Base-by-base conservation (phyloP, 2,113 vertebrate genomes). In the Oryzias woworae region DNA sequence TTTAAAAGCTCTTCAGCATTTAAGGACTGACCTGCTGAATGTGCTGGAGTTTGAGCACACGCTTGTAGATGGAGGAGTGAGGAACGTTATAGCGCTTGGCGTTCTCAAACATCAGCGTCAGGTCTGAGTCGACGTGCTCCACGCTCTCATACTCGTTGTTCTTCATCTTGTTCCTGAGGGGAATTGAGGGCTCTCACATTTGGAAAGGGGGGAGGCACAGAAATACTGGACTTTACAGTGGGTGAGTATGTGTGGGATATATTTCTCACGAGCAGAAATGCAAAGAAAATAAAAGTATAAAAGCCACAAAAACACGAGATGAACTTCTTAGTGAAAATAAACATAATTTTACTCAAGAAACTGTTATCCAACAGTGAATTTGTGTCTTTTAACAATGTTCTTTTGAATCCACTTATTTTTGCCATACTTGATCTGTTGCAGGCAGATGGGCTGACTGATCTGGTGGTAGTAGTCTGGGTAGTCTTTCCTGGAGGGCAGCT, bases 391-490 rank as follows among this genome's bases (percentile, higher is more conserved):
- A 8, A 36, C 7, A 36, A 36, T 36, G 2, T 36, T 36, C 31
- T 36, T 36, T 10, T 36, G 3, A 2, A 12, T 36, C 36, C 26
- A 28, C 26, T 2, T 17, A 47, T 15, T 24, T 44, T 20, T 55
- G 62, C 59, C 91, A 83, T 94, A 99, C 97, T 96, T 96, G 86
- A 99, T 98, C 77, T 96, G 95, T 66, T 94, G 94, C 49, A 99
- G 87, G 41, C 96, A 97, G 87, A 97, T 92, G 45, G 97, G 97
- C 59, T 95, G 90, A 88, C 90, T 96, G 85, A 97, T 98, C 85
- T 98, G 97, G 68, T 96, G 95, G 87, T 94, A 99, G 90, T 99
- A 99, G 91, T 99, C 94, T 2, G 97, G 96, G 70, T 98, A 98
- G 75, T 99, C 97, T 80, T 99, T 99, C 89, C 95, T 96, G 71